Evolutionary conservation across 2,797 vertebrate genomes (phyloP).

Genomic region (Spatula versicolor): DNA sequence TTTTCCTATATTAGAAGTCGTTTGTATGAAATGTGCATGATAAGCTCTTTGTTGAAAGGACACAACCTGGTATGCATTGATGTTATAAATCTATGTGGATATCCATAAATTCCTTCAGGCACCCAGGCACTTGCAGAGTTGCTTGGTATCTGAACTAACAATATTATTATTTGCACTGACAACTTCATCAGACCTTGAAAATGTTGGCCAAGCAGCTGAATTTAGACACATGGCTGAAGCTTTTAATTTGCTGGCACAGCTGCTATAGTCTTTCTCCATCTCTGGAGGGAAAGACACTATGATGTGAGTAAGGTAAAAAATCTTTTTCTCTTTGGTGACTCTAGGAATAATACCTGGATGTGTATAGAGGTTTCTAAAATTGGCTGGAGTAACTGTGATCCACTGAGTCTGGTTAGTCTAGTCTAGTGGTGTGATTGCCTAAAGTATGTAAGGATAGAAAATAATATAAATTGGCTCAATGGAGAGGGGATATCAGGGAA

Average conservation of each 20-base stretch:
- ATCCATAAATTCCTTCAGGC: not conserved
- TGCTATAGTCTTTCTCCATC: not conserved
- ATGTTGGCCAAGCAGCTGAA: not conserved
- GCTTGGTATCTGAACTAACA: slow-evolving; percentile 5
- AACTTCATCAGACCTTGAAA: slow-evolving; percentile 5
- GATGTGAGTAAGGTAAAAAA: not conserved
- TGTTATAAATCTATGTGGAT: not conserved
- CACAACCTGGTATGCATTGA: not conserved
- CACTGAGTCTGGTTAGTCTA: not conserved
- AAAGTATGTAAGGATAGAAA: too few species aligned
- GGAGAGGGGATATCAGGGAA: too few species aligned
- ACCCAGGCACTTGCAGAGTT: not conserved
- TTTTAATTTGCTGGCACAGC: not conserved
- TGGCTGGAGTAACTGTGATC: not conserved
- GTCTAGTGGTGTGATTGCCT: too few species aligned
- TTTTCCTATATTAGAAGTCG: not conserved
- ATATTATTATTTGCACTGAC: slow-evolving; percentile 2
- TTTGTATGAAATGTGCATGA: not conserved
- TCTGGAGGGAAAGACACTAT: not conserved
- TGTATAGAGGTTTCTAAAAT: not conserved
- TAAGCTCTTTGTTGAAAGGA: not conserved
- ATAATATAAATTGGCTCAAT: too few species aligned
- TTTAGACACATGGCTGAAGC: not conserved
- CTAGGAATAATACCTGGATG: not conserved
- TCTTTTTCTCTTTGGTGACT: not conserved